Conservation (phyloP, 2,888 invertebrate species). For the Mactromeris polynyma region DNA sequence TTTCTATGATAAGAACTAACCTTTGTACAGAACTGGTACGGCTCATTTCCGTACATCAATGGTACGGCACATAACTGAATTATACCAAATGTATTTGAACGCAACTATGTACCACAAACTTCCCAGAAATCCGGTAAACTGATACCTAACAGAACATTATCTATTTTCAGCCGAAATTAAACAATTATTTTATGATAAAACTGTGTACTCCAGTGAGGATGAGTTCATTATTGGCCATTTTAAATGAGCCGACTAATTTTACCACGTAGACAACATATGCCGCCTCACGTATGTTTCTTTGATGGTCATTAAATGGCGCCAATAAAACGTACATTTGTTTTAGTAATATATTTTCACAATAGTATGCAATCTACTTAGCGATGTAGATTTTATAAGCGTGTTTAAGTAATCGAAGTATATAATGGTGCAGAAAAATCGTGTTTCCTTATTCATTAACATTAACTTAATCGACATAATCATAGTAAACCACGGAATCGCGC, state of each 20-base stretch:
- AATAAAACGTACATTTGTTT: not conserved
- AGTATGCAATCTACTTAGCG: not conserved
- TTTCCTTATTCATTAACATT: not conserved
- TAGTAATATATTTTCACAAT: not conserved
- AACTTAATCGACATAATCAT: too few relatives aligned
- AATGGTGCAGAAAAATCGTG: not conserved
- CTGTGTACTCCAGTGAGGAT: not conserved
- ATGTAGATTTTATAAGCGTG: not conserved
- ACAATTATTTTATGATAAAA: constrained; percentile 18
- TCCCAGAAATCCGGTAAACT: not conserved
- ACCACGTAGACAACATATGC: not conserved
- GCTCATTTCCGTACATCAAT: constrained; percentile 17
- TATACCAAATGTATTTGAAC: constrained; percentile 21
- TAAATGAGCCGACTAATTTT: not conserved
- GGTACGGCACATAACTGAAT: constrained; percentile 1
- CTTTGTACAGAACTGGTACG: not conserved
- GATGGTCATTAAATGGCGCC: constrained; percentile 14
- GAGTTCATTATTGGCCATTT: not conserved
- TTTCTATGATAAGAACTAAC: not conserved
- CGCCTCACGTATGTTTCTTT: not conserved
- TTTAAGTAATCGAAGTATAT: not conserved
- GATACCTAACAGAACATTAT: constrained; percentile 10
- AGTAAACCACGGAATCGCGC: too few relatives aligned
- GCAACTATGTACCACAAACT: not conserved
- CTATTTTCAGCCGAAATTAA: constrained; percentile 8